A percentile compares a stretch with the other conserved stretches of the same genome.
These are phyloP conservation scores for Grallaria varia DNA, from an alignment of 2,113 vertebrate genomes.

Conservation along the genomic window DNA sequence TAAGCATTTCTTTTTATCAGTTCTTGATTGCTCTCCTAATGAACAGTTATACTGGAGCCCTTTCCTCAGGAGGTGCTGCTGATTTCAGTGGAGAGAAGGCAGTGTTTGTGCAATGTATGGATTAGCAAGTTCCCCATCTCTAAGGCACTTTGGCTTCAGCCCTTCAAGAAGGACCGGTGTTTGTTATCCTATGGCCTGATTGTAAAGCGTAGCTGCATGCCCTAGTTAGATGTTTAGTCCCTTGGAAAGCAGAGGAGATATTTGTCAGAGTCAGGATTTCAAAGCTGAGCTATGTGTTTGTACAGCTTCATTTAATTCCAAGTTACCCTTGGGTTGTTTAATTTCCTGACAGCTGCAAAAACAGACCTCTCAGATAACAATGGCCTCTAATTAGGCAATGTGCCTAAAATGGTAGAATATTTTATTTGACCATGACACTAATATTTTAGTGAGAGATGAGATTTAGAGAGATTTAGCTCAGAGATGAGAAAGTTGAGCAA, in stretches of 20 bases:
- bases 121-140: background rate
- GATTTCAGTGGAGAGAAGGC: background rate
- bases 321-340: constrained; percentile 57
- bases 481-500: background rate
- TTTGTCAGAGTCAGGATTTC: constrained; percentile 28
- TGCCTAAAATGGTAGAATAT: constrained; percentile 40
- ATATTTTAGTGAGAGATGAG: background rate
- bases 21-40: background rate
- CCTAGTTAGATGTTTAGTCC: background rate
- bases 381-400: constrained; percentile 46
- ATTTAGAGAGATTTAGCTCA: background rate
- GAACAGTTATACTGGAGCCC: background rate
- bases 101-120: background rate
- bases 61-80: constrained; percentile 8
- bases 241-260: background rate
- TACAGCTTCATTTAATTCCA: constrained; percentile 59
- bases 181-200: background rate
- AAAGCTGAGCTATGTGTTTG: constrained; percentile 38
- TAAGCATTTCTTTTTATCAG: background rate
- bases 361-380: constrained; percentile 60
- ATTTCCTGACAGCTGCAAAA: constrained; percentile 68
- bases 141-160: background rate
- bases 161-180: background rate
- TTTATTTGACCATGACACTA: constrained; percentile 44
- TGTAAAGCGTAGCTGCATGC: background rate